Base-by-base conservation (phyloP, 2,797 vertebrate genomes). In the Crocidura indochinensis region DNA sequence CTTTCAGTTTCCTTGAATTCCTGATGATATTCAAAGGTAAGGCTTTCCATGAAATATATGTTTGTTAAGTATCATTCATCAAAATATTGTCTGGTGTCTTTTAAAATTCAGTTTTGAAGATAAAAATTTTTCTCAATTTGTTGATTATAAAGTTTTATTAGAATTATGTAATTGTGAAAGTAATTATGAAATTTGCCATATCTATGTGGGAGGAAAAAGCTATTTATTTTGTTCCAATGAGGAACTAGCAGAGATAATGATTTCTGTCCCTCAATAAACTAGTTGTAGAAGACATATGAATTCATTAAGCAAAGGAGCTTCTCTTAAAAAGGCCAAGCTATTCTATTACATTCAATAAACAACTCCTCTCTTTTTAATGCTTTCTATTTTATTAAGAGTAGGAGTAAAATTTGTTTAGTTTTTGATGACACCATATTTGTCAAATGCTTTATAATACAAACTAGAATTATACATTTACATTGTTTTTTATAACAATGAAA, bases 141-240 rank as follows among this genome's bases (percentile, higher is more conserved):
- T 56, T 56, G 11, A 11, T 38, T 38, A 38, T 38, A 5, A 38
- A 38, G 38, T 38, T 56, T 56, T 56, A 56, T 56, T 56, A 90
- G 24, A 20, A 79, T 14, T 72, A 26, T 72, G 27, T 6, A 92
- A 77, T 91, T 91, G 80, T 92, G 80, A 79, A 88, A 93, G 31
- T 60, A 87, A 31, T 78, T 78, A 49, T 74, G 83, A 84, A 75
- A 26, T 8, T 14, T 77, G 72, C 29, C 91, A 8, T n/a, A 53
- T 38, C 38, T 38, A 38, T 38, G 38, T 38, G 38, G 5, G 38
- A 38, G 38, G 38, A 38, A 38, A 38, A 38, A 38, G 38, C 38
- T 38, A 38, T 38, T 38, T 38, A 38, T 38, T 38, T 38, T 38
- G 38, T 38, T 38, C 38, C 38, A 38, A 2, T 38, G 38, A 38